These are phyloP conservation scores for Melanotaenia maccullochi DNA, from an alignment of 2,797 vertebrate genomes.

Conservation along the genomic window DNA sequence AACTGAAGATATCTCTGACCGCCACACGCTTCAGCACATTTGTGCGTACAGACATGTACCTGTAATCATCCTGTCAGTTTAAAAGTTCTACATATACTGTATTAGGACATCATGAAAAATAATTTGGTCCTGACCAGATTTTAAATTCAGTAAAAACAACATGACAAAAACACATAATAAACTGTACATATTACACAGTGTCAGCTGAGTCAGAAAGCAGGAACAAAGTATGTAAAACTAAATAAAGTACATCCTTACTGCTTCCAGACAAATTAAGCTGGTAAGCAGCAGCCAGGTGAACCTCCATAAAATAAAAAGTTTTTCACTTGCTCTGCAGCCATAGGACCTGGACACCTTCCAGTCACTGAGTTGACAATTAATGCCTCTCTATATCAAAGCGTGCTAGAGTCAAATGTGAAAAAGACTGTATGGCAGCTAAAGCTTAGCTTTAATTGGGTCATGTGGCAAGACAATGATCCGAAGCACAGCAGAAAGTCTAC, in stretches of 20 bases:
- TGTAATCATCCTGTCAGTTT: too few species aligned
- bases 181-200: not conserved
- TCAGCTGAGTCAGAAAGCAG: not conserved
- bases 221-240: not conserved
- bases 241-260: not conserved
- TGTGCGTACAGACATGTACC: too few species aligned
- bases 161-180: not conserved
- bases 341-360: not conserved
- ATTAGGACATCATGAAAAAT: not conserved
- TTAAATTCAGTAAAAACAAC: not conserved
- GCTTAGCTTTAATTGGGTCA: not conserved
- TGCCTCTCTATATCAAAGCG: not conserved
- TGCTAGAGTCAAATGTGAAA: not conserved
- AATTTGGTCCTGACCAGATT: too few species aligned
- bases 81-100: too few species aligned
- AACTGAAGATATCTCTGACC: conserved; percentile 45
- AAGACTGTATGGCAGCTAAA: not conserved
- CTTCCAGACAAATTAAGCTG: not conserved
- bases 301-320: not conserved
- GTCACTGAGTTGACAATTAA: not conserved
- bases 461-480: not conserved
- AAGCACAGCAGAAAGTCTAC: not conserved
- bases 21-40: not conserved
- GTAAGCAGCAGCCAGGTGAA: not conserved
- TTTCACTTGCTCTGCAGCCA: not conserved